Base-by-base conservation (phyloP, 2,888 invertebrate species). In the Noctua pronuba region DNA sequence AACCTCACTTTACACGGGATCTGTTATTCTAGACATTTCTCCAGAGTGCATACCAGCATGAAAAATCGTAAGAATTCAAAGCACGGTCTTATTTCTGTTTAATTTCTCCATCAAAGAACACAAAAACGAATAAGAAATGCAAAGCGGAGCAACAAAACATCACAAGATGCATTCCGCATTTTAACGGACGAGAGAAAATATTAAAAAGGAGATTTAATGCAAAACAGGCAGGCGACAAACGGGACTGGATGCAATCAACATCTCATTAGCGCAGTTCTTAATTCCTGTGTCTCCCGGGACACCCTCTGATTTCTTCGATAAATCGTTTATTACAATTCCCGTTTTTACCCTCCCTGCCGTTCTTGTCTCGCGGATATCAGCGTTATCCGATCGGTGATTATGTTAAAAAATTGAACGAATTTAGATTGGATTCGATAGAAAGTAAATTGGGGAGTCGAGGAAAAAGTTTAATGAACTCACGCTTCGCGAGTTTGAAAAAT, bases 201-300 rank as follows among this genome's bases (percentile, higher is more conserved):
- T 86, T 88, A 86, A 83, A 89, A 92, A 91, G 89, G 88, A 90
- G 90, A 91, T 90, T 90, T 91, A 92, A 94, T 93, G 92, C 91
- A 91, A 93, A 94, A 92, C 91, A 93, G 93, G 86, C 91, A 92
- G 92, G 88, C 92, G 94, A 93, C 93, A 94, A 95, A 92, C 93
- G 94, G 90, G 93, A 91, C 90, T 92, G 93, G 93, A 93, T 94
- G 95, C 95, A 95, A 96, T 96, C 95, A 96, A 95, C 96, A 96
- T 96, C 95, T 95, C 95, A 96, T 96, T 96, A 96, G 95, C 89
- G 92, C 90, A 93, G 91, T 93, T 93, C 94, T 95, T 96, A 95
- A 95, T 95, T 95, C 93, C 90, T 90, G 91, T 92, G 94, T 94
- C 93, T 89, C 93, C 83, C 76, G 88, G 90, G 93, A 89, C 89